phyloP scores from a whole-genome alignment of 2,113 vertebrate genomes.

The Callocephalon fimbriatum region DNA sequence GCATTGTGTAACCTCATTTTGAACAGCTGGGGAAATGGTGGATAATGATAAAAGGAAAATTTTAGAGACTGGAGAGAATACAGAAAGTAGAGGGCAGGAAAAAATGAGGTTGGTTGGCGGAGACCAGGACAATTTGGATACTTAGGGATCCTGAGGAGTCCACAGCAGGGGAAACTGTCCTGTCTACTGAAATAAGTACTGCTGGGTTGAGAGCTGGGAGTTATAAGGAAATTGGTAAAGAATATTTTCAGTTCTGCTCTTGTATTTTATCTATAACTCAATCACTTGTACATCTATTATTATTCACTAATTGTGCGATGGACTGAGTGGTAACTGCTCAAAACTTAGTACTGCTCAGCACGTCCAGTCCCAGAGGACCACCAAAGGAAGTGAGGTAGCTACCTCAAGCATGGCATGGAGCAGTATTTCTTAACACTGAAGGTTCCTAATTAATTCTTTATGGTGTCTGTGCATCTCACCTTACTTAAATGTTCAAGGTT shows the following conservation, averaged over 20 bases:
- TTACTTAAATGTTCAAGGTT: not conserved
- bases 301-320: not conserved
- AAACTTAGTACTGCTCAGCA: not conserved
- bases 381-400: not conserved
- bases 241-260: not conserved
- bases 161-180: not conserved
- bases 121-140: not conserved
- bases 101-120: not conserved
- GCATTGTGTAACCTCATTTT: not conserved
- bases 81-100: not conserved
- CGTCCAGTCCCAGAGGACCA: not conserved
- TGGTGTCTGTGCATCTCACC: not conserved
- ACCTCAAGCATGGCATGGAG: not conserved
- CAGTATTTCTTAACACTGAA: not conserved
- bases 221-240: not conserved
- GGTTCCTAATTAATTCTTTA: not conserved
- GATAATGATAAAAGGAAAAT: not conserved
- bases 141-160: not conserved
- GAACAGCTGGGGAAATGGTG: not conserved
- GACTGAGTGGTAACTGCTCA: not conserved
- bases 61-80: not conserved
- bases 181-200: not conserved
- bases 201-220: not conserved
- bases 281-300: not conserved
- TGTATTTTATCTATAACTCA: not conserved